Base-by-base conservation (phyloP, 2,113 vertebrate genomes). In the Trichechus manatus region DNA sequence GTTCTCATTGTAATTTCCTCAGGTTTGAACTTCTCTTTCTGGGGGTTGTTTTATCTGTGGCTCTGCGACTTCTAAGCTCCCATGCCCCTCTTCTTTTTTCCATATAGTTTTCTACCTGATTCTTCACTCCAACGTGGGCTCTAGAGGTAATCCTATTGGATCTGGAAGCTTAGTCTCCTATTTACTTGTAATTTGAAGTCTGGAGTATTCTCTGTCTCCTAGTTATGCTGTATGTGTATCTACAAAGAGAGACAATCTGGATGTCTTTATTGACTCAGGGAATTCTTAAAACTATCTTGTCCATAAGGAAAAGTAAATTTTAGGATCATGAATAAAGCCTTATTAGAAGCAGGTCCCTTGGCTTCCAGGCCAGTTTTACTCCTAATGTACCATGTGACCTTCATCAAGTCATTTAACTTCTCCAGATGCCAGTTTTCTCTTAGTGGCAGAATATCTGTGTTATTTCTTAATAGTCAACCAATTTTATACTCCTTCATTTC, bases 281-380 rank as follows among this genome's bases (percentile, higher is more conserved):
- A 72, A 95, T 93, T 94, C 31, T 84, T 81, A 61, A 94, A 89
- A 79, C 20, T 88, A 2, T 66, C 95, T 94, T 91, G 42, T 77
- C 87, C 36, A 53, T 31, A 93, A 94, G 56, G 82, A 92, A 94
- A 90, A 68, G 15, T 87, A 47, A 50, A 5, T 72, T 83, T 81
- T 74, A 74, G 23, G 33, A 74, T 89, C 63, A 59, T 14, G 74
- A 87, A 44, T 66, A 70, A 83, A 86, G 5, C 0, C 63, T 97
- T 68, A 79, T 63, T 77, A 39, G 47, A 83, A 9, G 66, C 14
- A 10, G 1, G 9, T 63, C 61, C 25, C 59, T 78, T 78, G 72
- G 15, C 25, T 78, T 89, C 9, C 31, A 64, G 50, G 42, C 19
- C 39, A 72, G 11, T 90, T 92, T 87, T 27, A 47, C 53, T 53